These are phyloP conservation scores for Catajapyx aquilonaris DNA, from an alignment of 1,140 invertebrate genomes.

Conservation along the genomic window DNA sequence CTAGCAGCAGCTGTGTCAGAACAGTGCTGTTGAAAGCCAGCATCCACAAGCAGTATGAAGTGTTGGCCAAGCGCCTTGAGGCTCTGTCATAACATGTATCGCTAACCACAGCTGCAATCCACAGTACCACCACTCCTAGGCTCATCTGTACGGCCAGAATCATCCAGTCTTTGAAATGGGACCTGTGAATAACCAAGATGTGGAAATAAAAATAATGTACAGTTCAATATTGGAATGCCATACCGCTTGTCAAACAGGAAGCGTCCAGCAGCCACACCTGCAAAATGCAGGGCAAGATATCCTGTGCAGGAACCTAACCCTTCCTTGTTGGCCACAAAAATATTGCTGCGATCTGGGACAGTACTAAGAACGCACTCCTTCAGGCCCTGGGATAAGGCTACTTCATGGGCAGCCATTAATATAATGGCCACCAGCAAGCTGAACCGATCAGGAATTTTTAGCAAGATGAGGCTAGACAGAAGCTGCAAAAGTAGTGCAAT, in stretches of 20 bases:
- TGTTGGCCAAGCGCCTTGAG: conserved; percentile 52
- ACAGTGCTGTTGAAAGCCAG: conserved; percentile 32
- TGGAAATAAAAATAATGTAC: no score
- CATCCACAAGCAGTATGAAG: conserved; percentile 52
- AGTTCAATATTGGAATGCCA: no score
- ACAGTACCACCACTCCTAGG: conserved; percentile 22
- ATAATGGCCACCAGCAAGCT: conserved; percentile 26
- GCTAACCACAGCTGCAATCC: conserved; percentile 23
- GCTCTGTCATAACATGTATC: conserved; percentile 26
- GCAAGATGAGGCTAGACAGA: conserved; percentile 33
- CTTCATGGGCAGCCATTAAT: conserved; percentile 44
- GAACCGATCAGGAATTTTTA: conserved; percentile 21
- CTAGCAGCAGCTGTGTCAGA: conserved; percentile 27
- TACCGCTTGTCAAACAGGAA: conserved; percentile 27
- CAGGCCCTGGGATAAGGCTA: conserved; percentile 34
- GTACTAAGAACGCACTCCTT: conserved; percentile 48
- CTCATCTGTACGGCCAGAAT: conserved; percentile 18
- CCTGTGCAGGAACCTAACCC: conserved; percentile 65
- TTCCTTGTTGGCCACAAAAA: conserved; percentile 70
- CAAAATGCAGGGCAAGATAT: conserved; percentile 61
- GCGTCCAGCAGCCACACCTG: conserved; percentile 42
- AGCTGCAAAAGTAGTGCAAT: no score
- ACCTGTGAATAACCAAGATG: no score
- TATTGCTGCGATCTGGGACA: conserved; percentile 25
- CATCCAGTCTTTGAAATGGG: no score